These are phyloP conservation scores for Nesogale talazaci DNA, from an alignment of 2,113 vertebrate species.

Conservation along the genomic window DNA sequence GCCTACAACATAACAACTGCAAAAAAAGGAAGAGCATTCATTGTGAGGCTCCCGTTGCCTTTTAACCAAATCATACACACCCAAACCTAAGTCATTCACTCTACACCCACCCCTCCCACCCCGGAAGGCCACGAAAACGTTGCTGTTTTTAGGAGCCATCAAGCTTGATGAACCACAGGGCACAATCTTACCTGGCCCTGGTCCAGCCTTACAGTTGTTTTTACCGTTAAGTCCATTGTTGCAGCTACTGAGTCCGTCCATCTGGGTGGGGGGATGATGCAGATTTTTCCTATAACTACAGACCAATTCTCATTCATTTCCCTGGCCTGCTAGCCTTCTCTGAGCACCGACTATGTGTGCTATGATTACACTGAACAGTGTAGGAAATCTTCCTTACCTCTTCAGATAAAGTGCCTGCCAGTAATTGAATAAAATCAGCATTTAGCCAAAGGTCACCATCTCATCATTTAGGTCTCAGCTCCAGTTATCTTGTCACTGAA, in stretches of 20 bases:
- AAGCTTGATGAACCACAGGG: too few relatives aligned
- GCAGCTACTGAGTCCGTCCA: too few relatives aligned
- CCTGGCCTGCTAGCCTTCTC: not conserved
- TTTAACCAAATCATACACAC: not conserved
- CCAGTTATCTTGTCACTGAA: not conserved
- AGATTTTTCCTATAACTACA: not conserved
- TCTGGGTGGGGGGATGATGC: not conserved
- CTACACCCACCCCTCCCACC: too few relatives aligned
- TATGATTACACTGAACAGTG: not conserved
- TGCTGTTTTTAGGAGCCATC: too few relatives aligned
- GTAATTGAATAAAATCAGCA: not conserved
- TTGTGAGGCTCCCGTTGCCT: not conserved
- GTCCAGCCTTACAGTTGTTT: too few relatives aligned
- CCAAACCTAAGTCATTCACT: not conserved
- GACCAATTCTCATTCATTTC: not conserved
- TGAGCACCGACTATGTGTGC: not conserved
- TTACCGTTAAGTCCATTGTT: too few relatives aligned
- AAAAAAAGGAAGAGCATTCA: not conserved
- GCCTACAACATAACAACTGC: constrained; percentile 67
- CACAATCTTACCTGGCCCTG: too few relatives aligned
- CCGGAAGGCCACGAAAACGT: not conserved
- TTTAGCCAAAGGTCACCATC: not conserved
- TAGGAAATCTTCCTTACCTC: not conserved
- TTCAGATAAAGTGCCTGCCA: not conserved
- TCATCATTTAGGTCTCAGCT: not conserved